phyloP scores from a whole-genome alignment of 2,797 vertebrate genomes.

The Heteromormyrus szaboi region DNA sequence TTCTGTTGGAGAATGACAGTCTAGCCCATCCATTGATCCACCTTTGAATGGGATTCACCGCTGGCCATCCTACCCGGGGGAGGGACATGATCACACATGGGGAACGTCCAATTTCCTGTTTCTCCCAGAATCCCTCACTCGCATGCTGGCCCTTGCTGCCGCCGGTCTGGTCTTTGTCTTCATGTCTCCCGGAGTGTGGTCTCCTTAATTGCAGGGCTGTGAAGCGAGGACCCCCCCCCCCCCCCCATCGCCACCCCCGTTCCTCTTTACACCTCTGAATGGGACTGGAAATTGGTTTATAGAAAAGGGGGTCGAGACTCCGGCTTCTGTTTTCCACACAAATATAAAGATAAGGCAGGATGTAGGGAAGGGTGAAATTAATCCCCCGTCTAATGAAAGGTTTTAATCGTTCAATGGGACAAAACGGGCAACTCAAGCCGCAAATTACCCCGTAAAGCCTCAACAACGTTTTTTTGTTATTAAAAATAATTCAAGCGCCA shows the following conservation, averaged over 20 bases:
- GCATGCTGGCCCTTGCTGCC: conserved; percentile 40
- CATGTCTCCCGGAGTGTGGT: conserved; percentile 45
- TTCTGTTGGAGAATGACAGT: conserved; percentile 58
- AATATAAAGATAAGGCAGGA: conserved; percentile 41
- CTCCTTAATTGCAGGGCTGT: conserved; percentile 58
- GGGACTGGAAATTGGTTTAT: conserved; percentile 44
- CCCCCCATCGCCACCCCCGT: conserved; percentile 27
- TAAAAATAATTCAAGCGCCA: conserved; percentile 1
- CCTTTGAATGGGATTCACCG: conserved; percentile 62
- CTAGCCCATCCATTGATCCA: conserved; percentile 69
- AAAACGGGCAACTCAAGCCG: conserved; percentile 44
- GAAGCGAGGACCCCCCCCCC: conserved; percentile 48
- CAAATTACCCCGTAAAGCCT: conserved; percentile 48
- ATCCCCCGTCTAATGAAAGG: conserved; percentile 44
- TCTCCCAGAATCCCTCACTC: conserved; percentile 10
- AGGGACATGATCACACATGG: conserved; percentile 29
- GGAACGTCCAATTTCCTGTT: conserved; percentile 54
- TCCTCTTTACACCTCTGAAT: conserved; percentile 35
- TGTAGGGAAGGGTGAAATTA: conserved; percentile 49
- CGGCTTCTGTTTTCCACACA: conserved; percentile 49
- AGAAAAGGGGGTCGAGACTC: conserved; percentile 42
- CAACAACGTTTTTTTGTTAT: conserved; percentile 23
- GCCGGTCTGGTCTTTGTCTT: conserved; percentile 38
- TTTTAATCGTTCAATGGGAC: conserved; percentile 35
- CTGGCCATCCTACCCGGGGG: conserved; percentile 46